Evolutionary conservation across 2,888 invertebrate genomes (phyloP).

Genomic region (Sarcophaga rosellei): DNA sequence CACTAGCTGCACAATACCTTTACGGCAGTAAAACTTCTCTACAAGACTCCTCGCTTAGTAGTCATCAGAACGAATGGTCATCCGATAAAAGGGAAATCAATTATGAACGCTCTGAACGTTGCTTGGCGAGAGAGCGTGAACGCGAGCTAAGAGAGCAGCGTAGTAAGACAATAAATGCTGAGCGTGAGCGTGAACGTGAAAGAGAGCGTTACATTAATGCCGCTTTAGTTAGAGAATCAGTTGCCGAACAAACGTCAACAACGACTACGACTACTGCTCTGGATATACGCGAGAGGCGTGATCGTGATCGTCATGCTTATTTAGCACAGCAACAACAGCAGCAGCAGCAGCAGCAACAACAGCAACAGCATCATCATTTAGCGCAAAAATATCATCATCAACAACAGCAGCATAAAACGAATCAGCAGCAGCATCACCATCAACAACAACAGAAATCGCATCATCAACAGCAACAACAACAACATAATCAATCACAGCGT

Average conservation of each 20-base stretch:
- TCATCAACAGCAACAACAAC: conserved; percentile 61
- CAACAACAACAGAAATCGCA: conserved; percentile 36
- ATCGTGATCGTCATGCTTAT: conserved; percentile 68
- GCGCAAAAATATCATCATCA: conserved; percentile 31
- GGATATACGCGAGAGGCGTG: conserved; percentile 71
- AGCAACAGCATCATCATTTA: conserved; percentile 54
- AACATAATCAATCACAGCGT: conserved; percentile 70
- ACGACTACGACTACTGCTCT: conserved; percentile 38
- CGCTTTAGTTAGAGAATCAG: conserved; percentile 60
- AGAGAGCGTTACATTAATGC: conserved; percentile 57
- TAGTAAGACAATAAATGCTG: conserved; percentile 64
- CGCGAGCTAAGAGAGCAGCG: conserved; percentile 76
- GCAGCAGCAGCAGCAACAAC: conserved; percentile 49
- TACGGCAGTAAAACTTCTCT: conserved; percentile 76
- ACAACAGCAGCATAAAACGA: conserved; percentile 66
- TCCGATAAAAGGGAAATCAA: conserved; percentile 49
- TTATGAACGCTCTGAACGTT: conserved; percentile 54
- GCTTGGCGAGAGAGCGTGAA: conserved; percentile 70
- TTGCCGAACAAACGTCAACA: conserved; percentile 44
- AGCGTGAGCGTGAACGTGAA: conserved; percentile 72
- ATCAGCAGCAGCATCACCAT: conserved; percentile 23
- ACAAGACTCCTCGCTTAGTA: conserved; percentile 69
- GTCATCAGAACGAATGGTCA: conserved; percentile 63
- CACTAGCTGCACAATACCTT: conserved; percentile 75
- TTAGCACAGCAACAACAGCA: conserved; percentile 42